phyloP scores from a whole-genome alignment of 1,140 invertebrate species.

The Drosophila pachea region DNA sequence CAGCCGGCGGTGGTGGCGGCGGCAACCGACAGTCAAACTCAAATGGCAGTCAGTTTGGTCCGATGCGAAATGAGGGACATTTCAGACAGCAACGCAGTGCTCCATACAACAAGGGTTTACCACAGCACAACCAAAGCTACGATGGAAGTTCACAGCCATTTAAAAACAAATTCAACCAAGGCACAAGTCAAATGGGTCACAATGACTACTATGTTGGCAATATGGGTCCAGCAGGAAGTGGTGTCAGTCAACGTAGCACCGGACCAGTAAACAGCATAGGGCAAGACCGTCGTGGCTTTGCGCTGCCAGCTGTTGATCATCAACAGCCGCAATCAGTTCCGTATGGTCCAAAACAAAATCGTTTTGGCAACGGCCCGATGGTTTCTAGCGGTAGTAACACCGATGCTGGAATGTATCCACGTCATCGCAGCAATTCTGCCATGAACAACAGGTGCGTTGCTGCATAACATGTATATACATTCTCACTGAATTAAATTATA shows the following conservation, averaged over 20 bases:
- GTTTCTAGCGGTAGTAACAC: conserved; percentile 21
- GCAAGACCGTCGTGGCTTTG: conserved; percentile 69
- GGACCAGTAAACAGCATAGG: conserved; percentile 32
- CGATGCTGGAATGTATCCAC: conserved; percentile 29
- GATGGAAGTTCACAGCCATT: conserved; percentile 35
- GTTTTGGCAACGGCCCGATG: conserved; percentile 57
- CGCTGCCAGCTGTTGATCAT: conserved; percentile 60
- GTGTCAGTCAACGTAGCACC: conserved; percentile 28
- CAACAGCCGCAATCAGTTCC: conserved; percentile 45
- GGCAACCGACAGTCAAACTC: conserved; percentile 33
- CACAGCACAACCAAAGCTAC: conserved; percentile 42
- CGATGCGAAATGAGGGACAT: conserved; percentile 49
- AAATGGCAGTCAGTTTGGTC: conserved; percentile 62
- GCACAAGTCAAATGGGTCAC: conserved; percentile 32
- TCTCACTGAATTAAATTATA: not conserved
- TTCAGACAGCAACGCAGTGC: conserved; percentile 64
- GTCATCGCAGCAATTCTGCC: conserved; percentile 37
- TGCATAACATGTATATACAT: not conserved
- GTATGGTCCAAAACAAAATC: conserved; percentile 45
- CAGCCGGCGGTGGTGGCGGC: conserved; percentile 14
- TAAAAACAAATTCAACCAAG: conserved; percentile 55
- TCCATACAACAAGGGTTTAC: conserved; percentile 67
- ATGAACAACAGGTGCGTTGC: conserved; percentile 40
- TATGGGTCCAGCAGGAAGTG: conserved; percentile 20
- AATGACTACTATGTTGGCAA: conserved; percentile 49